A percentile compares a stretch with the other conserved stretches of the same genome.
phyloP scores from a whole-genome alignment of 2,888 invertebrate species.

The Tachina grossa region DNA sequence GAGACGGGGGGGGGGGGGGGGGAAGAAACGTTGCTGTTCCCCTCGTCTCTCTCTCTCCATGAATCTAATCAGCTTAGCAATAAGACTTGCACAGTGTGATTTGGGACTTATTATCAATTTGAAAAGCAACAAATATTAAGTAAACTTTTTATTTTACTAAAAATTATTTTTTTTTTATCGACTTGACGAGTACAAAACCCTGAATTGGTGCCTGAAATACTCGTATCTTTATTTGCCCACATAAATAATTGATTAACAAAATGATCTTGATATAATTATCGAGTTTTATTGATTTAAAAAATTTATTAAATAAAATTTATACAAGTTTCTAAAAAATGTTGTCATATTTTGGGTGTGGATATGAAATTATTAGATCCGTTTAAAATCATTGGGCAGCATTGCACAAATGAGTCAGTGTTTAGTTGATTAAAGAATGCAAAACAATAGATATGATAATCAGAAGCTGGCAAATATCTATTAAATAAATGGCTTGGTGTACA shows the following conservation, averaged over 20 bases:
- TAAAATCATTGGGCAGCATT: background rate
- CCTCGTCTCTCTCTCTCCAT: too few species aligned
- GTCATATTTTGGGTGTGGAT: slow-evolving; percentile 45
- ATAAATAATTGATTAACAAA: background rate
- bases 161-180: too few species aligned
- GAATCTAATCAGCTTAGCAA: too few species aligned
- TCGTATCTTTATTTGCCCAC: too few species aligned
- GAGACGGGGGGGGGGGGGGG: too few species aligned
- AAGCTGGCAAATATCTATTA: background rate
- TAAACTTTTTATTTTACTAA: too few species aligned
- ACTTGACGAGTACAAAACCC: too few species aligned
- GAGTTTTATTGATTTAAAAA: slow-evolving; percentile 30
- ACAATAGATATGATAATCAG: background rate
- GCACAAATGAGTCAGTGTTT: slow-evolving; percentile 13
- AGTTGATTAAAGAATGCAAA: background rate
- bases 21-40: too few species aligned
- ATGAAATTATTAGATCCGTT: slow-evolving; percentile 21
- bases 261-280: slow-evolving; percentile 19
- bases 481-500: background rate
- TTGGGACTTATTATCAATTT: background rate
- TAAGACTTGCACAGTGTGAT: too few species aligned
- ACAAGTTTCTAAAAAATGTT: slow-evolving; percentile 4
- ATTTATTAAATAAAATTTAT: slow-evolving; percentile 15
- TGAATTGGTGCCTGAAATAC: too few species aligned
- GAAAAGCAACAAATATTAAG: background rate